These are phyloP conservation scores for Erpornis zantholeuca DNA, from an alignment of 2,113 vertebrate species.

Conservation along the genomic window DNA sequence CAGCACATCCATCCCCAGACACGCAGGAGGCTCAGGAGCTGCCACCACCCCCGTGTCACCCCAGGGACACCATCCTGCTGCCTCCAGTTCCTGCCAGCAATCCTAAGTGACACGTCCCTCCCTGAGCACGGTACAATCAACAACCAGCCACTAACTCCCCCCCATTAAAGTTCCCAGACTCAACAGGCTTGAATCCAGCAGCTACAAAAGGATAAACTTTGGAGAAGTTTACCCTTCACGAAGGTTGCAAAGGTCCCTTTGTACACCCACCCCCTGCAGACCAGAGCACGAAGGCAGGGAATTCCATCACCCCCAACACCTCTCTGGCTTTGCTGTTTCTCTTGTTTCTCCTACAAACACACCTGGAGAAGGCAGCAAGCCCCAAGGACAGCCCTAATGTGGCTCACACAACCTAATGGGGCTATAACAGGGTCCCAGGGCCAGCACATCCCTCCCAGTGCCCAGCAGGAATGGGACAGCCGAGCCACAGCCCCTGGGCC, in stretches of 20 bases:
- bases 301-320: fast-evolving
- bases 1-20: not conserved
- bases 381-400: not conserved
- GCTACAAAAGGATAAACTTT: not conserved
- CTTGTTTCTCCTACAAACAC: slow-evolving; percentile 37
- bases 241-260: not conserved
- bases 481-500: not conserved
- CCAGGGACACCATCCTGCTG: not conserved
- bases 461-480: not conserved
- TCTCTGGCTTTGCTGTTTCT: not conserved
- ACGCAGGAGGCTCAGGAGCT: not conserved
- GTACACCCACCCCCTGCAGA: not conserved
- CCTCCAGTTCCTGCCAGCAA: not conserved
- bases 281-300: fast-evolving
- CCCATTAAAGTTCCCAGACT: not conserved
- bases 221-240: not conserved
- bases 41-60: not conserved
- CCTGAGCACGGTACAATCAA: not conserved
- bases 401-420: fast-evolving
- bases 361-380: not conserved
- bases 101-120: not conserved
- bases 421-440: fast-evolving
- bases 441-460: not conserved
- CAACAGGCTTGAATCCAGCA: not conserved
- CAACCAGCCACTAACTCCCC: not conserved